Evolutionary conservation across 2,797 vertebrate genomes (phyloP).

Genomic region (Cichlasoma orientale): DNA sequence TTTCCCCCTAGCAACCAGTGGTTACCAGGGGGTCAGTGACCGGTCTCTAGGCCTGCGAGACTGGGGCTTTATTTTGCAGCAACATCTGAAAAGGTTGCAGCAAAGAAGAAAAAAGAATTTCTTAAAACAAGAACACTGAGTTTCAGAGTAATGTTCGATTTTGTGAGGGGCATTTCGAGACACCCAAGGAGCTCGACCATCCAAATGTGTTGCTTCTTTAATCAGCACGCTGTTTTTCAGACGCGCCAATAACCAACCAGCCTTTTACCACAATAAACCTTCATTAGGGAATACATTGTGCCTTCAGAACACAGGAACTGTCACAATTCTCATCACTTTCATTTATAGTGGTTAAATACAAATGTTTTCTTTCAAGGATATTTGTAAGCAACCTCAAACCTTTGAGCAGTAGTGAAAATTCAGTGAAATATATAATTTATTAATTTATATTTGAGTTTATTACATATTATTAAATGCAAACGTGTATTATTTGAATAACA

Average conservation of each 20-base stretch:
- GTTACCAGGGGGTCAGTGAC: not conserved
- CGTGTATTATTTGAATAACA: constrained; percentile 29
- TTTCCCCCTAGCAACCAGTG: fast-evolving
- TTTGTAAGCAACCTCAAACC: not conserved
- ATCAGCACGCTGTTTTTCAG: not conserved
- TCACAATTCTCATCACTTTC: not conserved
- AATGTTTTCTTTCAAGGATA: not conserved
- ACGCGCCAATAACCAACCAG: not conserved
- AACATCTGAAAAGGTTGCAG: no score
- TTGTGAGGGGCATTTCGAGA: not conserved
- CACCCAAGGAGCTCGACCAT: not conserved
- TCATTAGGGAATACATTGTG: not conserved
- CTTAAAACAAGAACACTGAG: not conserved
- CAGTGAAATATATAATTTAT: fast-evolving
- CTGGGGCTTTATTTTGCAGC: no score
- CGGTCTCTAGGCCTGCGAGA: no score
- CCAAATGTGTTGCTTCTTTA: no score
- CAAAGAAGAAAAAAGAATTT: not conserved
- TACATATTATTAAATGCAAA: constrained; percentile 38
- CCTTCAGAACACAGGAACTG: not conserved
- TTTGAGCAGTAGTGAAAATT: not conserved
- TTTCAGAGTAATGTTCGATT: not conserved
- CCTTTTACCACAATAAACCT: not conserved
- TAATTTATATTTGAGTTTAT: not conserved
- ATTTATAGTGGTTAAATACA: not conserved